phyloP scores from a whole-genome alignment of 2,888 invertebrate species.

The Lasioglossum figueresi region DNA sequence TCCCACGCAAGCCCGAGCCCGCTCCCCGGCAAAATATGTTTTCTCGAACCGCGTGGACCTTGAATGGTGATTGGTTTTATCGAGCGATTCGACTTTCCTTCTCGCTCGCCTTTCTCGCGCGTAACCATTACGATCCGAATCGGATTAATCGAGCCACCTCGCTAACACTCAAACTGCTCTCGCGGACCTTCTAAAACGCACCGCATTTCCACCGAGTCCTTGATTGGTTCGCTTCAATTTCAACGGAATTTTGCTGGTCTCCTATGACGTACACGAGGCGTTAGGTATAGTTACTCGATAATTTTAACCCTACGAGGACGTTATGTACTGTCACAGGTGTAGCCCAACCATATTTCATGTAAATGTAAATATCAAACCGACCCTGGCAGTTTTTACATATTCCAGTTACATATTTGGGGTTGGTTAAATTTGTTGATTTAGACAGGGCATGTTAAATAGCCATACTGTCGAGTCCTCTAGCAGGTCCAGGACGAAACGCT shows the following conservation, averaged over 20 bases:
- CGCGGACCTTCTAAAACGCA: background rate
- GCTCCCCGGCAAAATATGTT: conserved; percentile 37
- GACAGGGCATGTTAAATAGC: too few species aligned
- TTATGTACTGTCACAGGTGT: too few species aligned
- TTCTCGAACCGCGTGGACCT: conserved; percentile 45
- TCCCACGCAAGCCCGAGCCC: background rate
- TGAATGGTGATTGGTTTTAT: conserved; percentile 62
- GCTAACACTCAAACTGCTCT: background rate
- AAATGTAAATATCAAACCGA: background rate
- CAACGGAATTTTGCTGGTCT: background rate
- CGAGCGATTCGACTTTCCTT: conserved; percentile 31
- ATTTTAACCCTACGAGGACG: background rate
- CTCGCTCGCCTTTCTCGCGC: conserved; percentile 11
- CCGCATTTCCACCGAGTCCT: background rate
- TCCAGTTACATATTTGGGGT: background rate
- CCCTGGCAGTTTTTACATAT: background rate
- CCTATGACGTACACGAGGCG: background rate
- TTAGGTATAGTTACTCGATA: background rate
- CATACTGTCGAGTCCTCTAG: too few species aligned
- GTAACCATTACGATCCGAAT: background rate
- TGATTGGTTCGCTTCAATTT: background rate
- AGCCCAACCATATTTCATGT: too few species aligned
- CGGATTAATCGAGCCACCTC: background rate
- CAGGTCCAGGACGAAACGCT: too few species aligned
- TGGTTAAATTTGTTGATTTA: background rate